These are phyloP conservation scores for Parnassius apollo DNA, from an alignment of 2,888 invertebrate species.

Conservation along the genomic window DNA sequence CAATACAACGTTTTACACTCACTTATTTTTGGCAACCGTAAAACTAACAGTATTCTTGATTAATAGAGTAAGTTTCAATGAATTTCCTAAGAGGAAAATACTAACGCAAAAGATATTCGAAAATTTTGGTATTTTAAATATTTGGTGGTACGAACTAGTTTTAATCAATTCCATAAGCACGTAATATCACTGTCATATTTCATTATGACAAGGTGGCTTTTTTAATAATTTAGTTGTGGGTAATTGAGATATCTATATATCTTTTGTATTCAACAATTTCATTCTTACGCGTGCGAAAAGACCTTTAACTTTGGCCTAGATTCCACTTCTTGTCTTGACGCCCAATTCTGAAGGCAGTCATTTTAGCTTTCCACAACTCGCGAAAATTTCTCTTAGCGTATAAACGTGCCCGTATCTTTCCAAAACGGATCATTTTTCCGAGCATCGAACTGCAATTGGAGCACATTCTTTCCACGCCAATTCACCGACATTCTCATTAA, in stretches of 20 bases:
- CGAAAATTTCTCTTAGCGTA: slow-evolving; percentile 24
- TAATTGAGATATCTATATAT: too few species aligned
- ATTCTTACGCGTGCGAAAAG: not conserved
- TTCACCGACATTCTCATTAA: slow-evolving; percentile 49
- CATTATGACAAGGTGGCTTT: too few species aligned
- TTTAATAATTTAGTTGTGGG: too few species aligned
- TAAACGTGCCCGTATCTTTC: slow-evolving; percentile 26
- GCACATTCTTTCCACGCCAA: slow-evolving; percentile 52
- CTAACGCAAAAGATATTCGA: not conserved
- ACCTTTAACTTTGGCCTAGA: slow-evolving; percentile 10
- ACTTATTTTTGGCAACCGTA: not conserved
- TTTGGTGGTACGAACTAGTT: too few species aligned
- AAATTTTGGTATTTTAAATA: too few species aligned
- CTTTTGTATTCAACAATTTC: too few species aligned
- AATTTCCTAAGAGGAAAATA: slow-evolving; percentile 23
- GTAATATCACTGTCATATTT: too few species aligned
- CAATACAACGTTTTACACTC: not conserved
- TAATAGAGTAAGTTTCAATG: slow-evolving; percentile 3
- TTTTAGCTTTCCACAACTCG: slow-evolving; percentile 16
- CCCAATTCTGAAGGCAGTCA: slow-evolving; percentile 8
- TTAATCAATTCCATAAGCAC: too few species aligned
- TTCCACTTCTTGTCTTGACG: slow-evolving; percentile 1
- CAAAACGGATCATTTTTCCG: slow-evolving; percentile 37
- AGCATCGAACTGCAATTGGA: slow-evolving; percentile 55
- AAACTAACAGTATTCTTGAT: slow-evolving; percentile 15